Evolutionary conservation across 37 sponge, comb jelly and placozoan genomes (phyloP), one percentile per base, ranked within the genome.

Genomic region (Diacarnus erythraeanus): DNA sequence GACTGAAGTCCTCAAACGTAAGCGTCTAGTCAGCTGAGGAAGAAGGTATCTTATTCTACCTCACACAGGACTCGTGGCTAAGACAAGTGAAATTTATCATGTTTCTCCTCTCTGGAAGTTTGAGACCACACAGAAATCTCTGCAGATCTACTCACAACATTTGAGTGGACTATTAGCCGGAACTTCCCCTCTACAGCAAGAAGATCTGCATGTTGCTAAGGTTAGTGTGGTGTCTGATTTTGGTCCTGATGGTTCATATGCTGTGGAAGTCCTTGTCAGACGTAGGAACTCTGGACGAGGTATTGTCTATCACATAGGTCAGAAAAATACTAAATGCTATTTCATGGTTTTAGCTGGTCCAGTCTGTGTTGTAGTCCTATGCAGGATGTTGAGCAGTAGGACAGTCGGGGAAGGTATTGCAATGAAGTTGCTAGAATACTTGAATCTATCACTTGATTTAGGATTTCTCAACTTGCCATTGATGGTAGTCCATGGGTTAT

Each of bases 21-120:
- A 27, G 64, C 18, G 64, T 23, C 8, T 30, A 25, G 69, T 35
- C 69, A 9, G 4, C 36, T 69, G 3, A 69, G 21, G 3, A 69
- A n/a, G n/a, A n/a, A n/a, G n/a, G n/a, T 69, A 39, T 25, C 69
- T 3, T 69, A 39, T 15, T 15, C 72, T 36, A n/a, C 42, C 26
- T 12, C 15, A 8, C 3, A 21, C 30, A 41, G 47, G 26, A 18
- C 6, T 30, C 42, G 44, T 79, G 3, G n/a, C n/a, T 0, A 10
- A 27, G 57, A 69, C 80, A 18, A 69, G 80, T 66, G 70, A 69
- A 0, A 69, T 79, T 39, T 44, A 69, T 31, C 38, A n/a, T 30
- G 69, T 69, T 3, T 79, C 80, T 69, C 80, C 80, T 22, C 58
- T 79, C 23, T 79, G 80, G 80, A 56, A 57, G 70, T 59, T 79